phyloP scores from a whole-genome alignment of 1,140 invertebrate species.

The Drosophila arizonae region DNA sequence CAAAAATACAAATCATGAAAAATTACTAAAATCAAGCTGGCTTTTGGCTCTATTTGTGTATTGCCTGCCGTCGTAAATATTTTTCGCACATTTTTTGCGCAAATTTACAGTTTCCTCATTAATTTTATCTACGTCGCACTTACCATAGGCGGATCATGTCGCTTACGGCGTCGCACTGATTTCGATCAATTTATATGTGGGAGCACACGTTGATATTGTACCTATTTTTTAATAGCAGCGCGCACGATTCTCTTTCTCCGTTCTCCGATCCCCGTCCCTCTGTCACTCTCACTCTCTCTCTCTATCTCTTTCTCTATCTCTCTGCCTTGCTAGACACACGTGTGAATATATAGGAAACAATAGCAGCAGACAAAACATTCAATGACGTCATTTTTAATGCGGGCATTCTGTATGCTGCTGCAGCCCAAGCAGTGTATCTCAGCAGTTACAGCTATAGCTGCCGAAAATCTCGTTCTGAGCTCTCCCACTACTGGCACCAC shows the following conservation, averaged over 20 bases:
- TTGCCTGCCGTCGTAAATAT: constrained; percentile 28
- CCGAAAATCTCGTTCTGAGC: constrained; percentile 20
- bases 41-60: constrained; percentile 1
- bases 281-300: not conserved
- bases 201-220: constrained; percentile 31
- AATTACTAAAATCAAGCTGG: constrained; percentile 9
- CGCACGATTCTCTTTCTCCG: not conserved
- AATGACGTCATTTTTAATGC: constrained; percentile 32
- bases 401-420: constrained; percentile 12
- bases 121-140: constrained; percentile 48
- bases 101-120: constrained; percentile 76
- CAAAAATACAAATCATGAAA: not conserved
- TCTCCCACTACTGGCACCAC: constrained; percentile 36
- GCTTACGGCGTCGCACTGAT: constrained; percentile 47
- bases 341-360: constrained; percentile 52
- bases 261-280: not conserved
- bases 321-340: constrained; percentile 22
- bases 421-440: constrained; percentile 22
- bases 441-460: constrained; percentile 26
- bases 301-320: not conserved
- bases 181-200: constrained; percentile 62
- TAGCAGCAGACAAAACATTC: constrained; percentile 6
- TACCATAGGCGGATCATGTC: constrained; percentile 36
- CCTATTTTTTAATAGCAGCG: constrained; percentile 27
- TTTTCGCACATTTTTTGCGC: constrained; percentile 65